Evolutionary conservation across 35 echinoderm and acorn worm genomes (phyloP).

Genomic region (Anneissia japonica): DNA sequence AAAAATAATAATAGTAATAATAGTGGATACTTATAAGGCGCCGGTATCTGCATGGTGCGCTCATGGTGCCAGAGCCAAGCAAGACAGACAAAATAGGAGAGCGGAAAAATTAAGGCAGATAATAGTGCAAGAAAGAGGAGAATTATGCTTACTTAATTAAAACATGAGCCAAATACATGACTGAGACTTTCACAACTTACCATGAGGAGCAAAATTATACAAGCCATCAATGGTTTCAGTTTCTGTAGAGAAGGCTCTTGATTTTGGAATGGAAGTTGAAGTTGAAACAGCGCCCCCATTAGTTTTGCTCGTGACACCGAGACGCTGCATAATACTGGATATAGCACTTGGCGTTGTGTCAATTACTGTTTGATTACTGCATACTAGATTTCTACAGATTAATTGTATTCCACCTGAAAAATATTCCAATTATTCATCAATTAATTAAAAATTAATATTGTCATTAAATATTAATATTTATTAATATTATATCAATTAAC

Average conservation of each 20-base stretch:
- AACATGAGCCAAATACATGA: too few relatives aligned
- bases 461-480: not conserved
- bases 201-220: constrained; percentile 89
- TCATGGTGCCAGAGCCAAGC: too few relatives aligned
- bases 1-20: too few relatives aligned
- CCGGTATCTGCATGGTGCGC: too few relatives aligned
- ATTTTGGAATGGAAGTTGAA: not conserved
- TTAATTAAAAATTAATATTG: not conserved
- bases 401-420: constrained; percentile 79
- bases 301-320: constrained; percentile 25
- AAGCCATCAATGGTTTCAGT: constrained; percentile 51
- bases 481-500: not conserved
- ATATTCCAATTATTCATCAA: not conserved
- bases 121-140: not conserved
- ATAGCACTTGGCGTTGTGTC: constrained; percentile 70
- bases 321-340: constrained; percentile 67
- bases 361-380: constrained; percentile 67
- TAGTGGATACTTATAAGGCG: too few relatives aligned
- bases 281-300: constrained; percentile 2
- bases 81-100: too few relatives aligned
- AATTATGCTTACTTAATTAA: too few relatives aligned
- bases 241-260: constrained; percentile 29
- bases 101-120: too few relatives aligned
- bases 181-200: constrained; percentile 66
- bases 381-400: constrained; percentile 75